Percentiles rank a stretch among this genome's conserved stretches.
phyloP scores from a whole-genome alignment of 2,113 vertebrate genomes.

The Podarcis muralis region DNA sequence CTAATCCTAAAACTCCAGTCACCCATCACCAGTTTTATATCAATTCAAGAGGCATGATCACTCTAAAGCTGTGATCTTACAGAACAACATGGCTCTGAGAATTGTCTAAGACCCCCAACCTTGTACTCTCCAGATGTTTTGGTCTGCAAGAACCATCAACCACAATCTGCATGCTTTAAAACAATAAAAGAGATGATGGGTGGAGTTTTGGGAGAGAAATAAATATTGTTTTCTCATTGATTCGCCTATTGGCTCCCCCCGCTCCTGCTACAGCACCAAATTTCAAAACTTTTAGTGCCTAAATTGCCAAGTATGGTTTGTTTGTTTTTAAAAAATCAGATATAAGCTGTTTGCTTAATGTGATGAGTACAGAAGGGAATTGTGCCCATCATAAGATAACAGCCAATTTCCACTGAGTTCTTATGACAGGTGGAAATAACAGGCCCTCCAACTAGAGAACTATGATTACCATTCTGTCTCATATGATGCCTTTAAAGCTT shows the following conservation, averaged over 20 bases:
- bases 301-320: conserved; percentile 1
- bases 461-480: neutral
- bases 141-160: too few relatives aligned
- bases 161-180: neutral
- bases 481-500: neutral
- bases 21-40: neutral
- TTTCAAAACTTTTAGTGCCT: conserved; percentile 12
- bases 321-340: neutral
- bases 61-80: neutral
- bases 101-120: too few relatives aligned
- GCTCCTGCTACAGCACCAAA: neutral
- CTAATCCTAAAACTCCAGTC: neutral
- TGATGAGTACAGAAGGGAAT: neutral
- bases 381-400: neutral
- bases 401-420: neutral
- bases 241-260: neutral
- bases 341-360: conserved; percentile 2
- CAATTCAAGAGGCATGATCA: neutral
- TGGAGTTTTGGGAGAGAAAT: neutral
- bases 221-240: too few relatives aligned
- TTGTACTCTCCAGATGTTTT: too few relatives aligned
- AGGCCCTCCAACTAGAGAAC: neutral
- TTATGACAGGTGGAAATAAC: conserved; percentile 18
- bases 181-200: neutral
- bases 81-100: neutral